Evolutionary conservation across 2,113 vertebrate species (phyloP), one percentile per base, ranked within the genome.

Genomic region (Hiodon tergisus): DNA sequence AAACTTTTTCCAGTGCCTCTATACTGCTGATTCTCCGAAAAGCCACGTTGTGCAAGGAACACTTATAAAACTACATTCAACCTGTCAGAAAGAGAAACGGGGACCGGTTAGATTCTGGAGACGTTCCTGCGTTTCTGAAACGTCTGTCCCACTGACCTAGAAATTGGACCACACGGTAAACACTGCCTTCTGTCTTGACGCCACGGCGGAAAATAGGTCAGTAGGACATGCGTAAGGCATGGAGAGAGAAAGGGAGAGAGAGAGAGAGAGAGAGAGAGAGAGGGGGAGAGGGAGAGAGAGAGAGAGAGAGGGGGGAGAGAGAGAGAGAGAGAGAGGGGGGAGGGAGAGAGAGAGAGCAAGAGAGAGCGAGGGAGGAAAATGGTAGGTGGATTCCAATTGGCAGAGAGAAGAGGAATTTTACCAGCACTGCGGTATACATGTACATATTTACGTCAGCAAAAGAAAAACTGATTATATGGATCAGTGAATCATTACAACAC

Each of bases 121-220:
- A 54, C 13, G 58, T 6, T 50, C 17, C 78, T 79, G 81, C 74
- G 81, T 80, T 79, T 71, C 10, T 14, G 52, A 76, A 58, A 48
- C 6, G 59, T 47, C 5, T 86, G 88, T 81, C 87, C 88, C 81
- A 91, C 86, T 92, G 87, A 91, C 89, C 90, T 85, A 91, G 84
- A 89, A 91, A 91, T 78, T 5, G 62, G 50, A 81, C 81, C 69
- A 78, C 66, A 72, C 76, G 17, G 53, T 82, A 85, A 84, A 86
- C 80, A 82, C 81, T 10, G 73, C 46, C 59, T 53, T 67, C 80
- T 77, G 73, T 77, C 78, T 77, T 72, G 50, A 46, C 54, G 50
- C 71, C 9, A 14, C 17, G 72, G 61, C 31, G 67, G 71, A 84
- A 87, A 88, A 83, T 89, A 87, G 88, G 89, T 89, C 89, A 90